Conservation (phyloP, 2,113 vertebrate species). For the Formicarius rufipectus region DNA sequence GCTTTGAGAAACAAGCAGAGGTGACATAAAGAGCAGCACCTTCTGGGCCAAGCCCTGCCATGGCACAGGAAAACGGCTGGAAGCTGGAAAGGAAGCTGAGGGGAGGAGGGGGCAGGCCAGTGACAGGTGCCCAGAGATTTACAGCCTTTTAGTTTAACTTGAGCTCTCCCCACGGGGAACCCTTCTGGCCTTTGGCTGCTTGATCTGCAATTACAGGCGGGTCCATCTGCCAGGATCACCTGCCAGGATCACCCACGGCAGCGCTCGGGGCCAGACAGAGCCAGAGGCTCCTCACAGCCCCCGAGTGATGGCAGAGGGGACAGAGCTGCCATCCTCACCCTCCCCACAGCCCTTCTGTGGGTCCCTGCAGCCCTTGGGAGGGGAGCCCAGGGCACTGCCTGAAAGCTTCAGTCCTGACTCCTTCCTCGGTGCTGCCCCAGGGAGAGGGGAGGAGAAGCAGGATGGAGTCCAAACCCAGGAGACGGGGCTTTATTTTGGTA, state of each 20-base stretch:
- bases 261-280: background rate
- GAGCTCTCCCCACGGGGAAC: conserved; percentile 8
- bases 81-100: background rate
- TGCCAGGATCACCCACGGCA: background rate
- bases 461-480: background rate
- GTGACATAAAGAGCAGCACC: accelerated
- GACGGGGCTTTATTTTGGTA: background rate
- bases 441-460: background rate
- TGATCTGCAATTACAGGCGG: background rate
- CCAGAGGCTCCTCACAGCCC: background rate
- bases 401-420: background rate
- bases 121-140: background rate
- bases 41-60: background rate
- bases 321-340: background rate
- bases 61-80: accelerated
- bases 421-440: background rate
- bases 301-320: background rate
- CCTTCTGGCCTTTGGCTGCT: conserved; percentile 31
- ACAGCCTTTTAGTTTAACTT: conserved; percentile 36
- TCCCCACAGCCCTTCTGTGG: background rate
- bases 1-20: background rate
- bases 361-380: background rate
- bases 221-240: conserved; percentile 5
- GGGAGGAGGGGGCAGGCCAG: accelerated
- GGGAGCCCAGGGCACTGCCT: background rate